A percentile compares a stretch with the other conserved stretches of the same genome.
Conservation (phyloP, 2,113 vertebrate genomes). For the Chiloscyllium plagiosum region DNA sequence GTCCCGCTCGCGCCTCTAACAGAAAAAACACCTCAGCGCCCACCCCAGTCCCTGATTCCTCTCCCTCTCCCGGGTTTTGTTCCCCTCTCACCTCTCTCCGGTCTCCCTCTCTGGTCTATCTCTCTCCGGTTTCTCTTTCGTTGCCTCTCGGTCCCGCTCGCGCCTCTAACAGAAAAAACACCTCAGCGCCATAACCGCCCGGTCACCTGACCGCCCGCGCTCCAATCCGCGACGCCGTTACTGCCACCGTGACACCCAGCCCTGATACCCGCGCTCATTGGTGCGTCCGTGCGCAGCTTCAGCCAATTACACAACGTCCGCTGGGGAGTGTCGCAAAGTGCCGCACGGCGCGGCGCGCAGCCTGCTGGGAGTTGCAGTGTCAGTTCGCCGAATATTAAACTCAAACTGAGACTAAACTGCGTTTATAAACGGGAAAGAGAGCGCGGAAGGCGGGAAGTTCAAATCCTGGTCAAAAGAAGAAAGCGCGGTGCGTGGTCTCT, state of each 20-base stretch:
- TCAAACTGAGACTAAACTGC: neutral
- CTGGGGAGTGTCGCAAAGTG: neutral
- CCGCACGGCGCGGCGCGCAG: neutral
- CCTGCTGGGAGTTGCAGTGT: neutral
- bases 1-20: neutral
- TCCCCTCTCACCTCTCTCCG: neutral
- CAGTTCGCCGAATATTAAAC: accelerated
- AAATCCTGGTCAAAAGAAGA: neutral
- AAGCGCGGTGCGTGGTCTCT: neutral
- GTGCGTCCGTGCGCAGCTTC: neutral
- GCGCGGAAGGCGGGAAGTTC: neutral
- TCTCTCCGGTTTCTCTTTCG: no score
- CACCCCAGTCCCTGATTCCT: neutral
- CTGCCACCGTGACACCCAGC: neutral
- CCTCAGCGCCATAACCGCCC: neutral
- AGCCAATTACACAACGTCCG: neutral
- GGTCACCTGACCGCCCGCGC: neutral
- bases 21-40: neutral
- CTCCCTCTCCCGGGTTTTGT: no score
- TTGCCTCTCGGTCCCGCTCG: neutral
- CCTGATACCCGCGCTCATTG: neutral
- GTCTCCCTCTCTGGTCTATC: no score
- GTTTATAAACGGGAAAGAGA: no score
- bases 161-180: neutral
- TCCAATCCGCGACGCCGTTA: neutral